Evolutionary conservation across 2,888 invertebrate genomes (phyloP).

Genomic region (Chrysotoxum bicinctum): DNA sequence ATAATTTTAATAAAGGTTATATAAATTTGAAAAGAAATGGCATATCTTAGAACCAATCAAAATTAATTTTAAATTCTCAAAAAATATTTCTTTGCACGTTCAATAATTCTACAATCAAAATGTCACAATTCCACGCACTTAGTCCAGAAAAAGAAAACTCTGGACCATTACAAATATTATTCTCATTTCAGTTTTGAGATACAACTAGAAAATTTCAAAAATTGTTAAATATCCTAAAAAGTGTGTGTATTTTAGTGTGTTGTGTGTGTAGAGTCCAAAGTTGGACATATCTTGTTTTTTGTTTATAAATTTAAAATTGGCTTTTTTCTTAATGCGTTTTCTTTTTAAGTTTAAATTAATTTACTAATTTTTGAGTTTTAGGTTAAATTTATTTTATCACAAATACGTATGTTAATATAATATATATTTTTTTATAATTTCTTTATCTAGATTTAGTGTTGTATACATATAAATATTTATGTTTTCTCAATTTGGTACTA

Average conservation of each 20-base stretch:
- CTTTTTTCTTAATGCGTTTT: conserved; percentile 34
- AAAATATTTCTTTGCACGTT: conserved; percentile 1
- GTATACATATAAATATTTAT: conserved; percentile 56
- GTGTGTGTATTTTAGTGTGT: conserved; percentile 26
- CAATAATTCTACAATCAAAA: conserved; percentile 26
- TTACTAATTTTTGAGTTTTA: conserved; percentile 44
- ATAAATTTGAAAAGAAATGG: neutral
- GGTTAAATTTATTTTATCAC: conserved; percentile 69
- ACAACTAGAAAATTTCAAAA: conserved; percentile 54
- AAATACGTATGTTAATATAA: conserved; percentile 61
- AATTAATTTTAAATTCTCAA: conserved; percentile 21
- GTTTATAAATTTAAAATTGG: conserved; percentile 31
- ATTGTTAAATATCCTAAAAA: conserved; percentile 36
- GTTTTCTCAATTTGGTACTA: conserved; percentile 47
- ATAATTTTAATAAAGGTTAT: too few species aligned
- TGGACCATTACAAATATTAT: conserved; percentile 53
- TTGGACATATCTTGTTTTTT: conserved; percentile 15
- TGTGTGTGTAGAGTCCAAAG: conserved; percentile 29
- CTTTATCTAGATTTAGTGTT: conserved; percentile 65
- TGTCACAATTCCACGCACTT: conserved; percentile 58
- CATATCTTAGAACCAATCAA: neutral
- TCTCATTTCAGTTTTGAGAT: conserved; percentile 37
- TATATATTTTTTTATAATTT: conserved; percentile 38
- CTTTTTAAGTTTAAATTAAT: conserved; percentile 19
- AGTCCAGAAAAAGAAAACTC: conserved; percentile 44